phyloP scores from a whole-genome alignment of 2,888 invertebrate species.

The Patella caerulea region DNA sequence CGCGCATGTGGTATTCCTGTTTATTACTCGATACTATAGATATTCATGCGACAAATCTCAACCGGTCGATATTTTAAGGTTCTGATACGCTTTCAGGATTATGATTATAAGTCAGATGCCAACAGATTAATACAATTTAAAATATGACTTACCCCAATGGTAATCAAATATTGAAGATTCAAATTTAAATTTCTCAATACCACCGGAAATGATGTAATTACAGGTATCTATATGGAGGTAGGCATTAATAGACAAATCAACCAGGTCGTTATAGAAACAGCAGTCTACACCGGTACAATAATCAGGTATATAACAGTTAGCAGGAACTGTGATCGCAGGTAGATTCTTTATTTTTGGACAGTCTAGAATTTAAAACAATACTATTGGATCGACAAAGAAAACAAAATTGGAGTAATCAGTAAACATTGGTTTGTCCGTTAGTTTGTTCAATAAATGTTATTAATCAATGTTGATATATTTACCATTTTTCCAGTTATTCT shows the following conservation, averaged over 20 bases:
- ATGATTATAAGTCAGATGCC: no score
- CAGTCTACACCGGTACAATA: slow-evolving; percentile 10
- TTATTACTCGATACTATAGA: no score
- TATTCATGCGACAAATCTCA: no score
- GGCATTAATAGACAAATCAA: slow-evolving; percentile 13
- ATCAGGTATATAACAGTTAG: slow-evolving; percentile 14
- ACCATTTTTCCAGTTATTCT: slow-evolving; percentile 16
- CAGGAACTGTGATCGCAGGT: slow-evolving; percentile 9
- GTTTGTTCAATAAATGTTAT: no score
- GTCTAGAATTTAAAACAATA: no score
- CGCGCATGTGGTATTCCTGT: no score
- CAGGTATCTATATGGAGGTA: slow-evolving; percentile 27
- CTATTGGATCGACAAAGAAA: no score
- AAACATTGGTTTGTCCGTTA: no score
- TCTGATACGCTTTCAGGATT: no score
- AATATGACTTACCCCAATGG: slow-evolving; percentile 22
- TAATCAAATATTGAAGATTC: slow-evolving; percentile 20
- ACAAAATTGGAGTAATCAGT: no score
- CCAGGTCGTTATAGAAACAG: slow-evolving; percentile 9
- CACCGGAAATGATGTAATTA: slow-evolving; percentile 12
- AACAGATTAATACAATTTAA: no score
- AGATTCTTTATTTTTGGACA: not conserved
- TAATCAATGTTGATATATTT: not conserved
- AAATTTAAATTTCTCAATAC: slow-evolving; percentile 28
- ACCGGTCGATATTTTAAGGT: no score